Evolutionary conservation across 2,888 invertebrate genomes (phyloP).

Genomic region (Endotricha flammealis): DNA sequence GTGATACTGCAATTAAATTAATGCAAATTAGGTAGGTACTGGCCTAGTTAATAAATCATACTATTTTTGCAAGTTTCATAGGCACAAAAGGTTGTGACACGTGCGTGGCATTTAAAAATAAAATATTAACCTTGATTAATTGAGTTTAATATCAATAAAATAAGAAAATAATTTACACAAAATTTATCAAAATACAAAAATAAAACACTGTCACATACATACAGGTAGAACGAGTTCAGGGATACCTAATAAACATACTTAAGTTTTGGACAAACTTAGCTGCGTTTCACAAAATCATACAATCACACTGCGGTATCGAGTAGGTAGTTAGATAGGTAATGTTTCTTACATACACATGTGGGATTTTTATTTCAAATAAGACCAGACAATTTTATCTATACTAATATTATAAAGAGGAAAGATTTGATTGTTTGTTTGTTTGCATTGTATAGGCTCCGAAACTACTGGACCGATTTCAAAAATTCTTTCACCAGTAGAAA

Average conservation of each 20-base stretch:
- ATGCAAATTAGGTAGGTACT: too few species aligned
- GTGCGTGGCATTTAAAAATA: slow-evolving; percentile 16
- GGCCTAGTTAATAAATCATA: too few species aligned
- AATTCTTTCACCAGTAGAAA: too few species aligned
- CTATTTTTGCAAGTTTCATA: too few species aligned
- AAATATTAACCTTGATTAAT: slow-evolving; percentile 57
- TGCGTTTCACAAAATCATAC: slow-evolving; percentile 14
- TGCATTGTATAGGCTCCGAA: too few species aligned
- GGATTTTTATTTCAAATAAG: too few species aligned
- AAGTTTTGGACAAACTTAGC: slow-evolving; percentile 41
- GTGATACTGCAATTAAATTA: too few species aligned
- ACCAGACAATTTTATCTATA: too few species aligned
- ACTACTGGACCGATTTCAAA: too few species aligned
- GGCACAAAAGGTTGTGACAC: too few species aligned
- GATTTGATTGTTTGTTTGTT: too few species aligned
- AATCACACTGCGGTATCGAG: background rate
- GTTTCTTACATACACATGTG: background rate
- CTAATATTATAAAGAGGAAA: too few species aligned
- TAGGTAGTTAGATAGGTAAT: background rate
- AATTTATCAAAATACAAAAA: slow-evolving; percentile 78
- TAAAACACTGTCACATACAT: slow-evolving; percentile 77
- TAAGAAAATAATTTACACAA: slow-evolving; percentile 78
- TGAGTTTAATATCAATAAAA: slow-evolving; percentile 78
- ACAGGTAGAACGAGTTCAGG: slow-evolving; percentile 54
- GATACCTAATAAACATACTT: slow-evolving; percentile 49